A percentile compares a stretch with the other conserved stretches of the same genome.
phyloP scores from a whole-genome alignment of 2,113 vertebrate species.

The Gallinago undulata region DNA sequence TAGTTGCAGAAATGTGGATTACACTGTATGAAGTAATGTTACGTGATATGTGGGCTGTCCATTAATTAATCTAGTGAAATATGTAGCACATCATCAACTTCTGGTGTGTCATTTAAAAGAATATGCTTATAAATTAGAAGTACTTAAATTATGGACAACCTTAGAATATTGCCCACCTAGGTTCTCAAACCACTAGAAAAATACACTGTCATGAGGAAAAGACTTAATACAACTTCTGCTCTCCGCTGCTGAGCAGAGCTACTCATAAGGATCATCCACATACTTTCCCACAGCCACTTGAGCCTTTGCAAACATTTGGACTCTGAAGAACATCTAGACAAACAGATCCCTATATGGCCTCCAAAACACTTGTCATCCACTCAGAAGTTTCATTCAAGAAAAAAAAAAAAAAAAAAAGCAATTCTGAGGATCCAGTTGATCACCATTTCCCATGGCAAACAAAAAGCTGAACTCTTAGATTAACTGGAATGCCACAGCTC shows the following conservation, averaged over 20 bases:
- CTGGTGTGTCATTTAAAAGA: slow-evolving; percentile 29
- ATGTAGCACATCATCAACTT: slow-evolving; percentile 50
- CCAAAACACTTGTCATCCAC: background rate
- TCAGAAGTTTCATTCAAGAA: background rate
- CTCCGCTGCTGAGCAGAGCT: background rate
- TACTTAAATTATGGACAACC: background rate
- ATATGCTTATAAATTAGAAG: slow-evolving; percentile 34
- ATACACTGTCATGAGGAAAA: background rate
- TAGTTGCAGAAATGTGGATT: slow-evolving; percentile 58
- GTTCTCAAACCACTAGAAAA: background rate
- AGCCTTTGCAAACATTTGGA: slow-evolving; percentile 18
- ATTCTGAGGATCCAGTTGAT: background rate
- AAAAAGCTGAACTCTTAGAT: background rate
- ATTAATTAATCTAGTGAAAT: slow-evolving; percentile 61
- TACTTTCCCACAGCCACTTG: background rate
- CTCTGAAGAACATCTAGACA: slow-evolving; percentile 8
- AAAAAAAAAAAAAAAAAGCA: background rate
- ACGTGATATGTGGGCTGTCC: slow-evolving; percentile 38
- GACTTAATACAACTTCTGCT: background rate
- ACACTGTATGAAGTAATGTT: slow-evolving; percentile 73
- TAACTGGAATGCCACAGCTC: background rate
- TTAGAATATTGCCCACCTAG: background rate
- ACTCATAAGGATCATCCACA: background rate
- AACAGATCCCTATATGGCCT: background rate
- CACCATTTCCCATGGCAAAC: background rate